Conservation (phyloP, 2,888 invertebrate species). For the Idaea dimidiata region DNA sequence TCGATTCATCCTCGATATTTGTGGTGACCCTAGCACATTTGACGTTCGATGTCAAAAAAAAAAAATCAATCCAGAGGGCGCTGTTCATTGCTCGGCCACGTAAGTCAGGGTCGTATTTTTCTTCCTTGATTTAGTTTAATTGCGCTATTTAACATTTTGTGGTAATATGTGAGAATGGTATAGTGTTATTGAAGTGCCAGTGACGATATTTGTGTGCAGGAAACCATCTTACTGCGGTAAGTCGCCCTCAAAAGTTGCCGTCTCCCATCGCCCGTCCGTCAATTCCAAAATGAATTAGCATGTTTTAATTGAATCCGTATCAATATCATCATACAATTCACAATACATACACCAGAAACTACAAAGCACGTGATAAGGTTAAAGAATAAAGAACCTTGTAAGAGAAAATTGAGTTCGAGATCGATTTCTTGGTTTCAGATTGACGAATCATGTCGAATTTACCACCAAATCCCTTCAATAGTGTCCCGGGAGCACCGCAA, state of each 20-base stretch:
- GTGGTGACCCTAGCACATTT: conserved; percentile 29
- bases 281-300: conserved; percentile 67
- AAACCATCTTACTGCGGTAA: conserved; percentile 55
- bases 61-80: conserved; percentile 72
- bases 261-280: conserved; percentile 60
- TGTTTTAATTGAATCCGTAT: conserved; percentile 64
- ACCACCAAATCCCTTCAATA: conserved; percentile 67
- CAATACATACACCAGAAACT: conserved; percentile 47
- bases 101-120: conserved; percentile 79
- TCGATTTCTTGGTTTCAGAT: conserved; percentile 49
- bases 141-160: conserved; percentile 57
- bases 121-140: conserved; percentile 61
- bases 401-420: neutral
- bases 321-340: conserved; percentile 53
- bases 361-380: conserved; percentile 13
- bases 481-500: conserved; percentile 50
- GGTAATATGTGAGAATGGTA: conserved; percentile 70
- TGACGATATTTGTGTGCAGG: conserved; percentile 54
- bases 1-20: neutral
- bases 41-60: conserved; percentile 65
- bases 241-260: conserved; percentile 36
- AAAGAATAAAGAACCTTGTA: neutral
- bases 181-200: conserved; percentile 53
- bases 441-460: conserved; percentile 72
- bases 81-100: conserved; percentile 76